Evolutionary conservation across 2,888 invertebrate species (phyloP), one percentile per base, ranked within the genome.

Genomic region (Sphaeridia pumilis): DNA sequence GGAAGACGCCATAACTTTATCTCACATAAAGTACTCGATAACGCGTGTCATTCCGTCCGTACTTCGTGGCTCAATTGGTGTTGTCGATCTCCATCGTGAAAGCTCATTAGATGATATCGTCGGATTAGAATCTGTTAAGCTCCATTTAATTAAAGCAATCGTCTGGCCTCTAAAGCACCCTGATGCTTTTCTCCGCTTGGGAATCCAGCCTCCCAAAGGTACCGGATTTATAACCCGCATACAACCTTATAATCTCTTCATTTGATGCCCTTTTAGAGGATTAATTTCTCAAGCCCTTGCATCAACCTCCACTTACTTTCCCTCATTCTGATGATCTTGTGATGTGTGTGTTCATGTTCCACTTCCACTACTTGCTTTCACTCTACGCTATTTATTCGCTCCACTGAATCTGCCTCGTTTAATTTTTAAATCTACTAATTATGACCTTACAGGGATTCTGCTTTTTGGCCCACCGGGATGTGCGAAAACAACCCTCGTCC

Each of bases 401-500:
- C n/a, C n/a, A n/a, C n/a, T n/a, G n/a, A n/a, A n/a, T n/a, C n/a
- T n/a, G n/a, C n/a, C n/a, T n/a, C n/a, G n/a, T n/a, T n/a, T n/a
- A n/a, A n/a, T n/a, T n/a, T n/a, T n/a, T n/a, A n/a, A n/a, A n/a
- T n/a, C n/a, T n/a, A n/a, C n/a, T n/a, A n/a, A n/a, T n/a, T n/a
- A n/a, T n/a, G n/a, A n/a, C n/a, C n/a, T n/a, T n/a, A n/a, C 55
- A 73, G 78, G 80, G 25, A 71, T 80, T 28, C 67, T 81, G 41
- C 68, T 81, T 7, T 79, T 78, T 67, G 80, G 80, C 0, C 80
- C 80, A 4, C 80, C 80, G 1, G 80, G 80, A 1, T 80, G 80
- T 69, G 79, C 78, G n/a, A 80, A 81, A 69, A 80, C 80, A 0
- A 76, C 75, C 4, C 68, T 80, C 46, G 78, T 77, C 2, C 72